Base-by-base conservation (phyloP, 2,113 vertebrate genomes). In the Noctilio leporinus region DNA sequence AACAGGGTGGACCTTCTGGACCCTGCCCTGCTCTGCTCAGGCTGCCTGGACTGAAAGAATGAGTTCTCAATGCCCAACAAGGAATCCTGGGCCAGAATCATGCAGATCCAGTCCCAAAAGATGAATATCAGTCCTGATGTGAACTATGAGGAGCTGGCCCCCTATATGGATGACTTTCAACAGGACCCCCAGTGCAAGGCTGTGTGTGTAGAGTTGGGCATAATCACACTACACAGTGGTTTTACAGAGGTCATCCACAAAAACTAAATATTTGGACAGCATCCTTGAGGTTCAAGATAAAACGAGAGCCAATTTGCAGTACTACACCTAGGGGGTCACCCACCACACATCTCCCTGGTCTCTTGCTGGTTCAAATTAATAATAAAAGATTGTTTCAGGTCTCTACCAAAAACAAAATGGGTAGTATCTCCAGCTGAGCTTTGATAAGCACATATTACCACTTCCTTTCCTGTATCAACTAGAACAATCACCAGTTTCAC, bases 211-310 rank as follows among this genome's bases (percentile, higher is more conserved):
- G 99, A 99, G 97, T 99, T 99, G 2, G 99, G 99, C 26, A 99
- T 99, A 99, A 99, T 99, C 0, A 99, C 99, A 1, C 98, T 99
- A 97, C 99, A 99, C n/a, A 98, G 99, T 20, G 99, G 99, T 20
- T 99, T 99, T 83, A 99, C 99, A 0, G 99, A 99, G 97, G 99
- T 99, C 73, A 99, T 99, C 47, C 99, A 99, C 0, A 99, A 99
- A 96, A 99, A 99, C 97, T 99, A 99, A 98, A 99, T 99, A n/a
- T n/a, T n/a, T n/a, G 99, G 99, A 99, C 97, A 99, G 99, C 94
- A 99, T 99, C 98, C 98, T 99, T 97, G 99, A 99, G 96, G 99
- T 99, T 40, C 99, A 99, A 95, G 99, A 99, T 80, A 99, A 99
- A 98, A 99, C 99, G 97, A 99, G 99, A 97, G 99, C 99, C 83